Conservation (phyloP, 2,888 invertebrate species). For the Pristionchus maxplancki region DNA sequence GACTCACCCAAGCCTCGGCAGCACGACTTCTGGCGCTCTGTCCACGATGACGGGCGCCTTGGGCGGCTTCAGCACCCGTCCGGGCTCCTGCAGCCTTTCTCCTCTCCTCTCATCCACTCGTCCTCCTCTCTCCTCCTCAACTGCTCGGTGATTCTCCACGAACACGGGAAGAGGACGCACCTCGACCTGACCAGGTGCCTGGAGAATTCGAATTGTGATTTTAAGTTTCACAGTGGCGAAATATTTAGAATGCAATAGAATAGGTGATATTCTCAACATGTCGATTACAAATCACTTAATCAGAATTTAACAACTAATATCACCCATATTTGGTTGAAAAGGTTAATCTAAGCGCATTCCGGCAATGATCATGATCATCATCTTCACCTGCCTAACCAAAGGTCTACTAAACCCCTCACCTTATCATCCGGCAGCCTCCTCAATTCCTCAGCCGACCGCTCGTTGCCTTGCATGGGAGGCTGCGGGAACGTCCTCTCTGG, state of each 20-base stretch:
- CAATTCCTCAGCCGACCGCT: not conserved
- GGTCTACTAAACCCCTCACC: not conserved
- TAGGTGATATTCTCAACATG: too few relatives aligned
- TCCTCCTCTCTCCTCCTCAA: not conserved
- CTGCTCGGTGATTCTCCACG: too few relatives aligned
- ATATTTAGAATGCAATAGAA: not conserved
- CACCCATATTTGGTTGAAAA: too few relatives aligned
- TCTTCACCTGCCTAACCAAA: too few relatives aligned
- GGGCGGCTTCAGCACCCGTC: not conserved
- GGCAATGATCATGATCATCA: too few relatives aligned
- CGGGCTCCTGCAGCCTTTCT: not conserved
- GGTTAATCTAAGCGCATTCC: too few relatives aligned
- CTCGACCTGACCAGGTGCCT: not conserved
- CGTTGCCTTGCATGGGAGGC: not conserved
- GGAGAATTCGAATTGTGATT: not conserved
- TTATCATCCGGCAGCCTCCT: not conserved
- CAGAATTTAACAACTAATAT: too few relatives aligned
- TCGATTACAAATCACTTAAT: too few relatives aligned
- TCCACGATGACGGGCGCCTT: not conserved
- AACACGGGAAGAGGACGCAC: not conserved
- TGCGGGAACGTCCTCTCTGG: not conserved
- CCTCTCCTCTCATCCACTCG: too few relatives aligned
- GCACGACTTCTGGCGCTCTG: not conserved
- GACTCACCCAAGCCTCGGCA: conserved; percentile 2
- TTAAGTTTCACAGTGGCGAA: not conserved